Evolutionary conservation across 2,888 invertebrate species (phyloP), one percentile per base, ranked within the genome.

Genomic region (Trichopria drosophilae): DNA sequence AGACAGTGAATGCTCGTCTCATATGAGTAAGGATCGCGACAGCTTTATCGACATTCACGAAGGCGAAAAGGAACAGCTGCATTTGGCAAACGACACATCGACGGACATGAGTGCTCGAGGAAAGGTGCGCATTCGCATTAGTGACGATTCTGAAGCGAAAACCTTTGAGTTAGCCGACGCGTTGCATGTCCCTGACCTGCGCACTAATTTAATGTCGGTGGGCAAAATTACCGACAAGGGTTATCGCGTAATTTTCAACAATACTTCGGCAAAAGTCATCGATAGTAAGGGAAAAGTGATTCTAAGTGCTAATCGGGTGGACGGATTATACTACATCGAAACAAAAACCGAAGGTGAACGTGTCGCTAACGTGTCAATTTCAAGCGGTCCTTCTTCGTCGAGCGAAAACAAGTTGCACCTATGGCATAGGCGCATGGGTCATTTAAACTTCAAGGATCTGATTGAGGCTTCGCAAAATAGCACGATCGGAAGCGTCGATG

Each of bases 391-490:
- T n/a, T n/a, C n/a, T n/a, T n/a, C n/a, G n/a, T n/a, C n/a, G n/a
- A n/a, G n/a, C n/a, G n/a, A n/a, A n/a, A n/a, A n/a, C n/a, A n/a
- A n/a, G n/a, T n/a, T n/a, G n/a, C n/a, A n/a, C n/a, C n/a, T n/a
- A n/a, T n/a, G n/a, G n/a, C n/a, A n/a, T n/a, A n/a, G n/a, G n/a
- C n/a, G n/a, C 34, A 12, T 20, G 6, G 10, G n/a, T n/a, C n/a
- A n/a, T n/a, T n/a, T n/a, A n/a, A n/a, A n/a, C n/a, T n/a, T n/a
- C n/a, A n/a, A n/a, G 10, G 57, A 63, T n/a, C 22, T 63, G 6
- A 42, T 65, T 4, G 61, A 63, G 20, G 49, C 57, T 3, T 41
- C 57, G 2, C n/a, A n/a, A n/a, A n/a, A n/a, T n/a, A n/a, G n/a
- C n/a, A n/a, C n/a, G n/a, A n/a, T n/a, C n/a, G n/a, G n/a, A n/a